Base-by-base conservation (phyloP, 2,113 vertebrate species). In the Motacilla tschutschensis region DNA sequence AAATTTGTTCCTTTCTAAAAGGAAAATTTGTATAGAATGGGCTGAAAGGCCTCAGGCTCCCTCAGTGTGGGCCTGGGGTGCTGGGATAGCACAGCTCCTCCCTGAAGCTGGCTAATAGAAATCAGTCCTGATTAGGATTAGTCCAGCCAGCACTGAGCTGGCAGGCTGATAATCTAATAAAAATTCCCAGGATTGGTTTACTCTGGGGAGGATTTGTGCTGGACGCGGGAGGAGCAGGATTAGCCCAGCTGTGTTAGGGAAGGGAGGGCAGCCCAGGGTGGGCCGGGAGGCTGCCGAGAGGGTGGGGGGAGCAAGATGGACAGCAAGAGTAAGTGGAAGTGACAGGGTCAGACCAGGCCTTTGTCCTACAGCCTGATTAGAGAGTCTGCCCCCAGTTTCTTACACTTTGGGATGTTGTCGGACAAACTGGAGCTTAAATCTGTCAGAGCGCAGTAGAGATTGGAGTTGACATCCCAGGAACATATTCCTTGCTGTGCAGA, bases 281-380 rank as follows among this genome's bases (percentile, higher is more conserved):
- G 93, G 95, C 93, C 92, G 90, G 89, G 95, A 94, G 95, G 93
- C 95, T 93, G 96, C 95, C 78, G 93, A 94, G 95, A 97, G 96
- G 97, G 93, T 95, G 89, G 95, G 93, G 94, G 96, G 93, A 87
- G 69, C 65, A 64, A 97, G 98, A 99, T 96, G 97, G 98, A 97
- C 98, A 98, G 97, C 96, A 97, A 96, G 97, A 97, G 96, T 99
- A 98, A 99, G 95, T 98, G 96, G 93, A 97, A 98, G 97, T 98
- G 99, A 99, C 98, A 99, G 98, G 98, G 98, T 99, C 98, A 98
- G 97, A 96, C 97, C 96, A 88, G 97, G 97, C 97, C 98, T 98
- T 98, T 98, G 98, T 99, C 98, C 98, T 97, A 97, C 96, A 97
- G 98, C 97, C 98, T 98, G 98, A 99, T 98, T 98, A 99, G 98